phyloP scores from a whole-genome alignment of 2,113 vertebrate genomes.

The Colistium nudipinnis region DNA sequence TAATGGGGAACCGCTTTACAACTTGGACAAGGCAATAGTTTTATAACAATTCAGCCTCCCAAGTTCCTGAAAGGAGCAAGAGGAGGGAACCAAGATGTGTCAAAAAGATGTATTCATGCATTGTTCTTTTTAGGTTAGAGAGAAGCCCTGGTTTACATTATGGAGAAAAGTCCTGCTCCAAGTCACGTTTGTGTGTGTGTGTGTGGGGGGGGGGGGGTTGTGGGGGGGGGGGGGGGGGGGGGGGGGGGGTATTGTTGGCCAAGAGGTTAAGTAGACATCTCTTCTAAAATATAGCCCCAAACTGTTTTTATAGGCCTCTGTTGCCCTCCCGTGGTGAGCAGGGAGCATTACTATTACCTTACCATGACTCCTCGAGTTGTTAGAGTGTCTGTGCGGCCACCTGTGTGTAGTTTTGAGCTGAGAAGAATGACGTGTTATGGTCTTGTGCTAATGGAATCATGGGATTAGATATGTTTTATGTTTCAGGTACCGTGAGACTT shows the following conservation, averaged over 20 bases:
- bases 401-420: slow-evolving; percentile 66
- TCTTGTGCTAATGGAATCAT: slow-evolving; percentile 70
- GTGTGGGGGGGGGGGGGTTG: no score
- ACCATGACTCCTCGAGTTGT: slow-evolving; percentile 10
- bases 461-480: slow-evolving; percentile 75
- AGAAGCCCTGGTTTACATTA: slow-evolving; percentile 61
- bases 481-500: slow-evolving; percentile 72
- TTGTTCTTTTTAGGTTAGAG: slow-evolving; percentile 43
- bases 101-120: slow-evolving; percentile 56
- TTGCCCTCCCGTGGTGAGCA: slow-evolving; percentile 71
- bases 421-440: slow-evolving; percentile 66
- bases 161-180: slow-evolving; percentile 46
- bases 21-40: slow-evolving; percentile 31
- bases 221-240: no score
- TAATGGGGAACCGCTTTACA: slow-evolving; percentile 39
- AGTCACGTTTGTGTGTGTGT: no score
- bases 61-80: slow-evolving; percentile 23
- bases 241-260: slow-evolving; percentile 57
- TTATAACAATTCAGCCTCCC: slow-evolving; percentile 26
- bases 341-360: slow-evolving; percentile 28
- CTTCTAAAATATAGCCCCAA: slow-evolving; percentile 45
- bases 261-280: slow-evolving; percentile 67
- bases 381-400: slow-evolving; percentile 55
- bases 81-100: slow-evolving; percentile 48
- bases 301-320: slow-evolving; percentile 62